Percentiles rank a stretch among this genome's conserved stretches.
These are phyloP conservation scores for Mayetiola destructor DNA, from an alignment of 2,888 invertebrate genomes.

Conservation along the genomic window DNA sequence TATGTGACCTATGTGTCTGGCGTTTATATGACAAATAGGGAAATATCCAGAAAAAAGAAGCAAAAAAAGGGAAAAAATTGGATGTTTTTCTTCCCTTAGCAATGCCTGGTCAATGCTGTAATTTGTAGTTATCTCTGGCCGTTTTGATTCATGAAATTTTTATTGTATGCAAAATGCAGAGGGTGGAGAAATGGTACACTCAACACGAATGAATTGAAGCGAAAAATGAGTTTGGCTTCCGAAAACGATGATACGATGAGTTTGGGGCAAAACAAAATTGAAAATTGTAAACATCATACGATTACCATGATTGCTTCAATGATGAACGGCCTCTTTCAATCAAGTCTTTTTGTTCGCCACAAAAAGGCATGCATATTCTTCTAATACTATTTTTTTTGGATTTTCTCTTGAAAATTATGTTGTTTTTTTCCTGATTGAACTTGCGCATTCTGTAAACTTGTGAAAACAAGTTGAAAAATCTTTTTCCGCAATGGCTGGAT, in stretches of 20 bases:
- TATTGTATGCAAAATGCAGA: no score
- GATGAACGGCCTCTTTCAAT: neutral
- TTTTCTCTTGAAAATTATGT: neutral
- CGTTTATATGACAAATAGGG: no score
- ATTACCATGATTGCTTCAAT: neutral
- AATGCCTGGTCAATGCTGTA: no score
- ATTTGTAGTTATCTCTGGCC: no score
- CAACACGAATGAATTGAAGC: conserved; percentile 9
- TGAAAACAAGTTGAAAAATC: conserved; percentile 3
- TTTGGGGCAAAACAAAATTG: neutral
- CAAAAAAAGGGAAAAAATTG: no score
- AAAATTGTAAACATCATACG: neutral
- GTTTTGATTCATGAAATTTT: no score
- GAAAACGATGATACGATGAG: no score
- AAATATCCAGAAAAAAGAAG: no score
- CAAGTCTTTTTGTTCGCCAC: neutral
- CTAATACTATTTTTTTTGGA: neutral
- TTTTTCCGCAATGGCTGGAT: neutral
- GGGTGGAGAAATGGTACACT: neutral
- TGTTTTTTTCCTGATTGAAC: no score
- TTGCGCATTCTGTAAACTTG: no score
- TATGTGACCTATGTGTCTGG: neutral
- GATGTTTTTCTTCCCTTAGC: no score
- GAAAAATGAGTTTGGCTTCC: neutral
- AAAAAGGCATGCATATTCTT: neutral